Conservation (phyloP, 2,888 invertebrate species). For the Helicoverpa assulta region DNA sequence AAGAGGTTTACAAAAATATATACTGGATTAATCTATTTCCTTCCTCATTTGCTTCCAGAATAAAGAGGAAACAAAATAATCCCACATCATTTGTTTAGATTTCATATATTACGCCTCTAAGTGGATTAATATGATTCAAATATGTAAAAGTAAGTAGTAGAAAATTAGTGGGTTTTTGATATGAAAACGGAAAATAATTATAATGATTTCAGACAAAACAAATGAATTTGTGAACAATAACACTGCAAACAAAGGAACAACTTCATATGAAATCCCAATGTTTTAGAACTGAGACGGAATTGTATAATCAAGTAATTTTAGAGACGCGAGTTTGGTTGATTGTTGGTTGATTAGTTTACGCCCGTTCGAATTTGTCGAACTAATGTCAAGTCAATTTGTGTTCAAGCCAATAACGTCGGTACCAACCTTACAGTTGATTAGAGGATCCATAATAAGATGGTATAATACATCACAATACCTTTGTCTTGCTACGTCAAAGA, state of each 20-base stretch:
- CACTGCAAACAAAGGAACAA: neutral
- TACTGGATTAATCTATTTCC: slow-evolving; percentile 49
- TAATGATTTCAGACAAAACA: neutral
- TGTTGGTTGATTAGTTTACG: slow-evolving; percentile 68
- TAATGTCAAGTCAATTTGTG: slow-evolving; percentile 62
- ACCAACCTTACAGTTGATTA: slow-evolving; percentile 48
- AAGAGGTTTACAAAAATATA: slow-evolving; percentile 53
- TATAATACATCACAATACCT: slow-evolving; percentile 43
- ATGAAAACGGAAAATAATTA: too few relatives aligned
- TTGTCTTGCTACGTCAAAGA: slow-evolving; percentile 36
- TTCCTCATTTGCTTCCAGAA: slow-evolving; percentile 36
- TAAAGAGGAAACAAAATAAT: slow-evolving; percentile 29
- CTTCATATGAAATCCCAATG: slow-evolving; percentile 25
- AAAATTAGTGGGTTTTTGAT: too few relatives aligned
- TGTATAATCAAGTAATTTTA: slow-evolving; percentile 63
- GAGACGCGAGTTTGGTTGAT: slow-evolving; percentile 63
- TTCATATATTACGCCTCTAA: slow-evolving; percentile 1
- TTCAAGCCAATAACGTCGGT: slow-evolving; percentile 43
- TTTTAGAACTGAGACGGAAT: slow-evolving; percentile 45
- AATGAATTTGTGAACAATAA: neutral
- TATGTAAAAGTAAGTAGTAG: too few relatives aligned
- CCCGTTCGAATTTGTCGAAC: slow-evolving; percentile 64
- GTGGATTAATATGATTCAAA: too few relatives aligned
- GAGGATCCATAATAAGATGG: slow-evolving; percentile 36
- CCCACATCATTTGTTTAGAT: slow-evolving; percentile 20